Percentiles rank a stretch among this genome's conserved stretches.
Evolutionary conservation across 2,888 invertebrate species (phyloP).

Genomic region (Tenthredo distinguenda): DNA sequence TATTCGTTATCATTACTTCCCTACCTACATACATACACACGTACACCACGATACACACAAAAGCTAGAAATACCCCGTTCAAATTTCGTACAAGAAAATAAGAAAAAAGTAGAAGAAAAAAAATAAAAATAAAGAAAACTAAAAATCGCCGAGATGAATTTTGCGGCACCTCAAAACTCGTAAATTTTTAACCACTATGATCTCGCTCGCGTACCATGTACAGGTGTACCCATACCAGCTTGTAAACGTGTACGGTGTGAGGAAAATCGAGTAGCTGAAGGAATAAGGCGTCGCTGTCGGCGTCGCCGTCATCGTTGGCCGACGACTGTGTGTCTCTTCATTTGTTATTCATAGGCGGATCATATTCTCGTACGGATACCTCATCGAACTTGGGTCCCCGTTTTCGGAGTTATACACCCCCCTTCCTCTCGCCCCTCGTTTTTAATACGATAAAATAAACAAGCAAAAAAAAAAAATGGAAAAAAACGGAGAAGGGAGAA

Average conservation of each 20-base stretch:
- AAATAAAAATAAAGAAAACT: not conserved
- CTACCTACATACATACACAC: not conserved
- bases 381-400: conserved; percentile 45
- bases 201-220: not conserved
- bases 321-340: conserved; percentile 53
- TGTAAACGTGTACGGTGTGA: not conserved
- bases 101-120: not conserved
- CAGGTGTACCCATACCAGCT: not conserved
- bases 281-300: not conserved
- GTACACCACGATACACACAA: too few relatives aligned
- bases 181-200: conserved; percentile 49
- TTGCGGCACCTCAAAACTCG: not conserved
- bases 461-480: not conserved
- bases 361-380: conserved; percentile 54
- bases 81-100: not conserved
- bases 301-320: not conserved
- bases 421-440: not conserved
- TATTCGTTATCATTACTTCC: conserved; percentile 29
- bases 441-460: conserved; percentile 22
- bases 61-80: not conserved
- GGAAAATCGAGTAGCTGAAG: conserved; percentile 16
- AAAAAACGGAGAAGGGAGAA: not conserved
- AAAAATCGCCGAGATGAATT: not conserved
- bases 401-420: conserved; percentile 23
- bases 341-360: conserved; percentile 65